Percentiles rank a stretch among this genome's conserved stretches.
Conservation (phyloP, 2,888 invertebrate species). For the Crematogaster levior region DNA sequence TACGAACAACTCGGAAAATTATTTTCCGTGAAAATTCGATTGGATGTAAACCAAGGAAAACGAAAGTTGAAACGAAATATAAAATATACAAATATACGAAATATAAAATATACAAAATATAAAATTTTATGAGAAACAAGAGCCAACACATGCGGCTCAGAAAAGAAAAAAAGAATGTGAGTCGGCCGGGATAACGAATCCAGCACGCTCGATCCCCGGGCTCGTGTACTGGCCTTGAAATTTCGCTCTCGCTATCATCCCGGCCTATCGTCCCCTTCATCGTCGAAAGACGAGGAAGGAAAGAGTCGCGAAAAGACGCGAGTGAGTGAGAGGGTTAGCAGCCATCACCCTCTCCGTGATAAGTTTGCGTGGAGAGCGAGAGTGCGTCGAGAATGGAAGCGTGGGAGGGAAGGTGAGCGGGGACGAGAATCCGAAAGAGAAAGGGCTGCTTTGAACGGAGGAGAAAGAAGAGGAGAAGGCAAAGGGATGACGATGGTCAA, state of each 20-base stretch:
- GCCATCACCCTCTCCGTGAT: conserved; percentile 67
- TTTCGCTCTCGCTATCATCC: conserved; percentile 72
- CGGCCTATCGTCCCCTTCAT: conserved; percentile 45
- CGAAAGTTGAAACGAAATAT: not conserved
- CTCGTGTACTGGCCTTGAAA: conserved; percentile 76
- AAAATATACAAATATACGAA: too few species aligned
- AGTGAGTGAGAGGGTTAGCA: conserved; percentile 6
- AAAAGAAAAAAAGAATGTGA: conserved; percentile 5
- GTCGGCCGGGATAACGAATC: conserved; percentile 40
- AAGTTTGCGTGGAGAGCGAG: conserved; percentile 75
- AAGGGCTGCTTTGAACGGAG: conserved; percentile 37
- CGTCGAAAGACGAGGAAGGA: conserved; percentile 41
- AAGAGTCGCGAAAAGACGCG: conserved; percentile 17
- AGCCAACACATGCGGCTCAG: not conserved
- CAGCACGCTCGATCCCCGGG: conserved; percentile 57
- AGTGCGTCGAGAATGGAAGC: conserved; percentile 69
- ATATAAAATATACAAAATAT: not conserved
- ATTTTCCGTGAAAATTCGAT: not conserved
- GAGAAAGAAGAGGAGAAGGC: conserved; percentile 50
- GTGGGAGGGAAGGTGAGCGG: conserved; percentile 6
- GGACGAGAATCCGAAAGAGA: conserved; percentile 46
- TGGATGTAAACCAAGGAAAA: not conserved
- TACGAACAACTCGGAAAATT: not conserved
- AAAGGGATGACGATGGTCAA: conserved; percentile 45
- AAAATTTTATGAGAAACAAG: not conserved